Evolutionary conservation across 2,113 vertebrate genomes (phyloP).

Genomic region (Peucedramus taeniatus): DNA sequence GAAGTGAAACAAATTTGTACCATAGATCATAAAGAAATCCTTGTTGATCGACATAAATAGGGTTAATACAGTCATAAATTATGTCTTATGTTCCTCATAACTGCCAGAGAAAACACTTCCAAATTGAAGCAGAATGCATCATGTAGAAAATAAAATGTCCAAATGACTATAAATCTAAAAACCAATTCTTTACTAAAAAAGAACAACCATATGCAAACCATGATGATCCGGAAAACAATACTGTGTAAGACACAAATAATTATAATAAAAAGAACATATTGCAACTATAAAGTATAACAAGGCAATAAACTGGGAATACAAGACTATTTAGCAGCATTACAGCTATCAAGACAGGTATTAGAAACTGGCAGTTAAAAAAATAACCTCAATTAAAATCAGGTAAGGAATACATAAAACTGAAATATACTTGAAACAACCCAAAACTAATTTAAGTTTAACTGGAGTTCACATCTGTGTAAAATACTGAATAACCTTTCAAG

Average conservation of each 20-base stretch:
- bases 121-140: background rate
- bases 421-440: background rate
- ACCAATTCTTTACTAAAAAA: background rate
- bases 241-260: background rate
- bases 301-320: background rate
- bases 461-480: background rate
- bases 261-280: slow-evolving; percentile 7
- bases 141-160: background rate
- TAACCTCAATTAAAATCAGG: slow-evolving; percentile 1
- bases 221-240: background rate
- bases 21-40: background rate
- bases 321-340: background rate
- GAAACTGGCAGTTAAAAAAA: slow-evolving; percentile 12
- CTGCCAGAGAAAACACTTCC: background rate
- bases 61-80: background rate
- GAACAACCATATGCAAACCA: background rate
- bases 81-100: background rate
- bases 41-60: background rate
- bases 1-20: background rate
- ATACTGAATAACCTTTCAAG: background rate
- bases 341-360: slow-evolving; percentile 4
- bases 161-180: slow-evolving; percentile 3
- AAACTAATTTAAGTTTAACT: slow-evolving; percentile 20
- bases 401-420: background rate
- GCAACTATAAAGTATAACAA: background rate